A percentile compares a stretch with the other conserved stretches of the same genome.
phyloP scores from a whole-genome alignment of 2,113 vertebrate genomes.

The Phylloscopus trochilus region DNA sequence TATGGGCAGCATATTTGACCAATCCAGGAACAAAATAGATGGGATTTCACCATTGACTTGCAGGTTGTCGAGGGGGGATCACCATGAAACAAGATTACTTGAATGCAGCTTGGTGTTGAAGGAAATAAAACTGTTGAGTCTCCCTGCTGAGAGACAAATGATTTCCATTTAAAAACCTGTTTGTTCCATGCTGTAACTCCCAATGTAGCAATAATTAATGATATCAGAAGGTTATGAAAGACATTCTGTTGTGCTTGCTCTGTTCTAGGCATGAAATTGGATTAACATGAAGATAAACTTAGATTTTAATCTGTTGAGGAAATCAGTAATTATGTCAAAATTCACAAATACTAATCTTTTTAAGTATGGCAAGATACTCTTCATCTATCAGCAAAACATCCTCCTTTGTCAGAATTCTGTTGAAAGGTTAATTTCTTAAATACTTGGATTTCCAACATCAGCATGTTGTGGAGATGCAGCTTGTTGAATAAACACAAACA shows the following conservation, averaged over 20 bases:
- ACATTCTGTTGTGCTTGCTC: conserved; percentile 68
- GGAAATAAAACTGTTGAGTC: conserved; percentile 69
- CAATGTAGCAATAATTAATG: conserved; percentile 81
- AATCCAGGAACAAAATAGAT: conserved; percentile 51
- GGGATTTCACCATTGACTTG: conserved; percentile 49
- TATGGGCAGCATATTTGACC: conserved; percentile 62
- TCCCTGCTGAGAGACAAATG: conserved; percentile 82
- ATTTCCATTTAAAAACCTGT: conserved; percentile 81
- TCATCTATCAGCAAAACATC: not conserved
- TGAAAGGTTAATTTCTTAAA: not conserved
- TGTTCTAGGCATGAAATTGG: conserved; percentile 76
- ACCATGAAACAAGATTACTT: conserved; percentile 53
- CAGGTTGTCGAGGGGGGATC: conserved; percentile 52
- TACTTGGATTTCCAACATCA: not conserved
- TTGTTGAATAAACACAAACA: not conserved
- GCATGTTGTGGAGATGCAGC: not conserved
- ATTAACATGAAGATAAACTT: conserved; percentile 75
- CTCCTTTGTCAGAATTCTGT: conserved; percentile 1
- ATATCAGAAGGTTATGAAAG: conserved; percentile 74
- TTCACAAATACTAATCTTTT: conserved; percentile 52
- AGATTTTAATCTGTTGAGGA: conserved; percentile 65
- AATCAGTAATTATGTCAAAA: conserved; percentile 71
- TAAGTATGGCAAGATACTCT: not conserved
- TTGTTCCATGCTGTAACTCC: conserved; percentile 75
- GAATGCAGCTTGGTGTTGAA: conserved; percentile 43